Evolutionary conservation across 2,888 invertebrate genomes (phyloP).

Genomic region (Drosophila ezoana): DNA sequence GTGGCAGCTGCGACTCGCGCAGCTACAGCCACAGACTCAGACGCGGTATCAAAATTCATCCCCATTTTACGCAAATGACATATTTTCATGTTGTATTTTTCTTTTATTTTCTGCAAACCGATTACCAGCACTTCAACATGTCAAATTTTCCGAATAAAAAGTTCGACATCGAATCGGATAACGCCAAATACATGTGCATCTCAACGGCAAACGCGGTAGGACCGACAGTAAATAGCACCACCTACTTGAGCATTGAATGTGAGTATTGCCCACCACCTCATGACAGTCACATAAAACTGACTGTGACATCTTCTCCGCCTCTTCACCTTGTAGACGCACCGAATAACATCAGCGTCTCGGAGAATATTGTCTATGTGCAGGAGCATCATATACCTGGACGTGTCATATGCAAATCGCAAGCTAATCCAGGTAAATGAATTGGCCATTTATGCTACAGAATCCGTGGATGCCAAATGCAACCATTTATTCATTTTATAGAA

Average conservation of each 20-base stretch:
- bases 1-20: conserved; percentile 21
- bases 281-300: conserved; percentile 3
- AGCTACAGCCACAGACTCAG: neutral
- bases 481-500: conserved; percentile 55
- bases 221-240: conserved; percentile 92
- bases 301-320: conserved; percentile 2
- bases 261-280: conserved; percentile 84
- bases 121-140: conserved; percentile 91
- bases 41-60: conserved; percentile 21
- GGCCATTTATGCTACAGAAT: no score
- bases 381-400: conserved; percentile 86
- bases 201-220: conserved; percentile 92
- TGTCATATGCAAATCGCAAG: conserved; percentile 86
- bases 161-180: conserved; percentile 91
- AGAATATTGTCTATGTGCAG: conserved; percentile 84
- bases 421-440: conserved; percentile 85
- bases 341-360: conserved; percentile 92
- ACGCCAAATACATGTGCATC: conserved; percentile 93
- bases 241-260: conserved; percentile 96
- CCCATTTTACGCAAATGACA: conserved; percentile 44
- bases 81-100: conserved; percentile 27
- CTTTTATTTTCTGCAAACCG: conserved; percentile 44
- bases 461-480: neutral
- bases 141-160: conserved; percentile 92
- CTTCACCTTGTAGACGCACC: conserved; percentile 88